Base-by-base conservation (phyloP, 2,888 invertebrate species). In the Platerodrilus igneus region DNA sequence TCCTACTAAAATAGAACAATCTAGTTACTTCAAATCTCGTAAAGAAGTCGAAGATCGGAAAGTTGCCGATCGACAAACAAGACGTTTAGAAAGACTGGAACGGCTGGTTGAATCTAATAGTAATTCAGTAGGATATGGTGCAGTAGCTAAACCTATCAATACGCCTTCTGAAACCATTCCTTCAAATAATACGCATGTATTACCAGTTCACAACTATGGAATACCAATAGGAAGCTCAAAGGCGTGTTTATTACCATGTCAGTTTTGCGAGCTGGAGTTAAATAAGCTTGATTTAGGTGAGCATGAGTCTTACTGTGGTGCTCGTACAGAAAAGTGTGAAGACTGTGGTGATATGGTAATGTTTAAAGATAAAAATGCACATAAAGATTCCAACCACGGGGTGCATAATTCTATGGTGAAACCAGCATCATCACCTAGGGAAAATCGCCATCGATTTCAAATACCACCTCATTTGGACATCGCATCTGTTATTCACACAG, bases 231-330 rank as follows among this genome's bases (percentile, higher is more conserved):
- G n/a, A n/a, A n/a, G 20, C 10, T 10, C 37, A 10, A 34, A 23
- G 16, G 25, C 47, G 7, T 54, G 58, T 3, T 38, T 76, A 50
- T 64, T 76, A 51, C 63, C 73, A 2, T 85, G 85, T 69, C 71
- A 74, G 63, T 82, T 68, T 62, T 85, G 85, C 60, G 78, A 80
- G 48, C 59, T 85, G 42, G 79, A 82, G 48, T 62, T 82, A 18
- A 74, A 77, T 0, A 75, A 78, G 1, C 64, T 70, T 38, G 77
- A 78, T 8, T 61, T 83, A 47, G 74, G 73, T 0, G 70, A 73
- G 1, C 85, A 85, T 63, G 75, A 78, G 60, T 74, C 74, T 36
- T 83, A 82, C 65, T 85, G 85, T 67, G 84, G 84, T 1, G 75
- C 77, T 29, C 73, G 84, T 47, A 85, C 84, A 0, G 78, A 85